A percentile compares a stretch with the other conserved stretches of the same genome.
phyloP scores from a whole-genome alignment of 2,888 invertebrate genomes.

The Therioaphis trifolii region DNA sequence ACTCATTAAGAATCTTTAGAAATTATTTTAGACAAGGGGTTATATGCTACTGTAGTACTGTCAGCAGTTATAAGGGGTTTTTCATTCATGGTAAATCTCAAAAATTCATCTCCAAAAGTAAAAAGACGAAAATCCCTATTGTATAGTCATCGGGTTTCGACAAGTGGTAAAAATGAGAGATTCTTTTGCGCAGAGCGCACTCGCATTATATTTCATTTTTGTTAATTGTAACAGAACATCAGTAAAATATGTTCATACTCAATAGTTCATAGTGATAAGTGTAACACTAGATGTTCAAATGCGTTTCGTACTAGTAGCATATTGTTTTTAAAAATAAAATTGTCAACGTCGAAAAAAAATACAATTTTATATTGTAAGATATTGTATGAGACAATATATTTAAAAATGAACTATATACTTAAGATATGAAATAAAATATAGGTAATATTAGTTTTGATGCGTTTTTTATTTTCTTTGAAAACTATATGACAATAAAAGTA shows the following conservation, averaged over 20 bases:
- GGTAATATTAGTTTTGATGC: no score
- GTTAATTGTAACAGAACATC: background rate
- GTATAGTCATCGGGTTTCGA: background rate
- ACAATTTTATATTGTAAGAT: no score
- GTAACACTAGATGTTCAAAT: no score
- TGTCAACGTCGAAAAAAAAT: no score
- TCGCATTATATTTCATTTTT: background rate
- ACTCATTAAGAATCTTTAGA: background rate
- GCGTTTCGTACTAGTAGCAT: no score
- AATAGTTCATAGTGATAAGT: background rate
- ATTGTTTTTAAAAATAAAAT: no score
- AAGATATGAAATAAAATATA: no score
- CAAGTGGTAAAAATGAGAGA: background rate
- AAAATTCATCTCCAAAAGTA: slow-evolving; percentile 4
- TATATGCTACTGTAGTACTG: background rate
- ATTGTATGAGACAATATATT: no score
- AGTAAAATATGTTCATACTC: no score
- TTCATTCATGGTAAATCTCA: slow-evolving; percentile 21
- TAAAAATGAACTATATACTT: no score
- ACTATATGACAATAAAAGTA: no score
- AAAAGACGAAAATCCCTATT: background rate
- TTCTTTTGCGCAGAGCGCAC: background rate
- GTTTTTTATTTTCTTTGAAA: no score
- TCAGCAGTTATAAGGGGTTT: slow-evolving; percentile 35
- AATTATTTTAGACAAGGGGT: slow-evolving; percentile 8